phyloP scores from a whole-genome alignment of 2,888 invertebrate species.

The Limnephilus auricula region DNA sequence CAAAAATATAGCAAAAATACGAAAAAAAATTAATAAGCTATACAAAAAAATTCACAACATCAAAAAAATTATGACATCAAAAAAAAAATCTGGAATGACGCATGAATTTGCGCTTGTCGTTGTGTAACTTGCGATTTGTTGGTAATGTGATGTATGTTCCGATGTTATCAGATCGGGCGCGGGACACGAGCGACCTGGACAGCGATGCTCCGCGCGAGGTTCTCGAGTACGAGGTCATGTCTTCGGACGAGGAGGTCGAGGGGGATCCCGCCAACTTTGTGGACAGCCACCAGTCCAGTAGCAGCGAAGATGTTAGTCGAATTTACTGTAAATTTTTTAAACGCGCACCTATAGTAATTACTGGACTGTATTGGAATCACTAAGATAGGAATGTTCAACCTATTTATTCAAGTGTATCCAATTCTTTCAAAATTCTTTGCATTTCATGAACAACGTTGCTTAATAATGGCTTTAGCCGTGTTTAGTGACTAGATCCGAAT shows the following conservation, averaged over 20 bases:
- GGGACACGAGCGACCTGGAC: conserved; percentile 78
- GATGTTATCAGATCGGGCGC: conserved; percentile 73
- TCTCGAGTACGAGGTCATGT: conserved; percentile 77
- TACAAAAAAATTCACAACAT: conserved; percentile 64
- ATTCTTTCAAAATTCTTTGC: no score
- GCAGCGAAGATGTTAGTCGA: conserved; percentile 72
- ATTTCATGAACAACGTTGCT: no score
- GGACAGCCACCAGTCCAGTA: conserved; percentile 73
- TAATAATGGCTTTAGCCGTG: no score
- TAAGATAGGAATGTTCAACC: no score
- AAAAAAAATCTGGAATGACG: conserved; percentile 61
- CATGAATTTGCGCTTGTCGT: background rate
- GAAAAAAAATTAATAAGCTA: conserved; percentile 25
- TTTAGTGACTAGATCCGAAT: no score
- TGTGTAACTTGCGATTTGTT: conserved; percentile 17
- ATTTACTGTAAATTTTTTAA: background rate
- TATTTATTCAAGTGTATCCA: no score
- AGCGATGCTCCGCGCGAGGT: conserved; percentile 69
- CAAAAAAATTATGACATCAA: conserved; percentile 60
- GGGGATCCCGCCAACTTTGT: conserved; percentile 51
- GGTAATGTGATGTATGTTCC: conserved; percentile 30
- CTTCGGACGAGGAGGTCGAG: conserved; percentile 73
- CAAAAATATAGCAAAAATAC: conserved; percentile 38
- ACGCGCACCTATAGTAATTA: background rate
- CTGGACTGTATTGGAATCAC: background rate